These are phyloP conservation scores for Euleptes europaea DNA, from an alignment of 2,113 vertebrate species.

Conservation along the genomic window DNA sequence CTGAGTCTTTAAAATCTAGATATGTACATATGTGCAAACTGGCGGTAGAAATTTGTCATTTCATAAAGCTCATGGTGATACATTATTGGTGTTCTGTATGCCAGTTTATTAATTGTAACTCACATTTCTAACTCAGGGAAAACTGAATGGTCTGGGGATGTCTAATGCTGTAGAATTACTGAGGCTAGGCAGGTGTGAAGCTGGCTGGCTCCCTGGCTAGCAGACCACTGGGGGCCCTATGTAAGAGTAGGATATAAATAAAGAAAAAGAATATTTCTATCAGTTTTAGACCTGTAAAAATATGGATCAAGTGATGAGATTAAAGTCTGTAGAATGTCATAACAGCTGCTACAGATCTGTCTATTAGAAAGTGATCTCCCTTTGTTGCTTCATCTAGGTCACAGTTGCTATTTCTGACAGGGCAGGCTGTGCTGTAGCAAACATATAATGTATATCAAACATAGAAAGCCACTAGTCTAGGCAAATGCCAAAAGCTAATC, in stretches of 20 bases:
- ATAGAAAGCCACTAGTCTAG: not conserved
- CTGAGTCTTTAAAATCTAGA: constrained; percentile 29
- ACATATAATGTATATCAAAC: not conserved
- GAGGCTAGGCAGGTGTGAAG: too few relatives aligned
- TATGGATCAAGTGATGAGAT: not conserved
- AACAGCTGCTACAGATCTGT: not conserved
- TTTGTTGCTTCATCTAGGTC: not conserved
- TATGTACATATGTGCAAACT: constrained; percentile 21
- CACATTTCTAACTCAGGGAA: too few relatives aligned
- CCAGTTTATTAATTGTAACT: not conserved
- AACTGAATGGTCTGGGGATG: too few relatives aligned
- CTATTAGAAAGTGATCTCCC: not conserved
- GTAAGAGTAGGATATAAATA: too few relatives aligned
- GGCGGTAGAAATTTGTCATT: not conserved
- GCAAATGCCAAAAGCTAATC: not conserved
- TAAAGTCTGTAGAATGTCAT: not conserved
- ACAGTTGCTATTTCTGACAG: not conserved
- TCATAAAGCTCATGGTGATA: too few relatives aligned
- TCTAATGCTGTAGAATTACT: too few relatives aligned
- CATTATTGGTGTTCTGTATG: not conserved
- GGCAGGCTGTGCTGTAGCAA: not conserved
- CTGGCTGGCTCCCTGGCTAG: too few relatives aligned
- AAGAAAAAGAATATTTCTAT: not conserved
- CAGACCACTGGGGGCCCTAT: too few relatives aligned
- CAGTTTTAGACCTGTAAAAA: not conserved